A percentile compares a stretch with the other conserved stretches of the same genome.
phyloP scores from a whole-genome alignment of 1,140 invertebrate genomes.

The Notospermus geniculatus region DNA sequence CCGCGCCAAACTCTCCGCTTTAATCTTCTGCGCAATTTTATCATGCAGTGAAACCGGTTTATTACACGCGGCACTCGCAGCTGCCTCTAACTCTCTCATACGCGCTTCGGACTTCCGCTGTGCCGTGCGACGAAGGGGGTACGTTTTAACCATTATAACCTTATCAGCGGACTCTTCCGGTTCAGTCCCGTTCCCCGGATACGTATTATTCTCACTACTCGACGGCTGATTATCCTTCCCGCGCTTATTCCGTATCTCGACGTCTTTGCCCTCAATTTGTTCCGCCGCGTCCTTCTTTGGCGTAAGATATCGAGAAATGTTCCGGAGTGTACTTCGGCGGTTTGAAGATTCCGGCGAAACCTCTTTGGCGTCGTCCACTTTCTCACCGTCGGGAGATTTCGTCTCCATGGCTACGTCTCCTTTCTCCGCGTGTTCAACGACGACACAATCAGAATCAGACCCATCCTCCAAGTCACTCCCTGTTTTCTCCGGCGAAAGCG shows the following conservation, averaged over 20 bases:
- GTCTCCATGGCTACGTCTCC: too few relatives aligned
- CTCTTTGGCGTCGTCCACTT: too few relatives aligned
- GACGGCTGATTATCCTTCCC: neutral
- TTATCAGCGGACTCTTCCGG: neutral
- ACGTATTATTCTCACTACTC: neutral
- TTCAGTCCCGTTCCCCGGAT: neutral
- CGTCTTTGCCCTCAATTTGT: neutral
- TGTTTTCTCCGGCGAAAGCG: too few relatives aligned
- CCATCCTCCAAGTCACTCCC: too few relatives aligned
- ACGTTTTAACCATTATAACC: constrained; percentile 22
- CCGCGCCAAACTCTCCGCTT: constrained; percentile 46
- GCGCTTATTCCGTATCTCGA: neutral
- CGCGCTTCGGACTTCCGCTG: neutral
- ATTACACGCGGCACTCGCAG: neutral
- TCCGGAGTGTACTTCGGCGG: too few relatives aligned
- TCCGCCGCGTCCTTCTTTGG: neutral
- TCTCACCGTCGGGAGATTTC: too few relatives aligned
- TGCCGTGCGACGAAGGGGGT: constrained; percentile 25
- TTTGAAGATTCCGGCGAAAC: too few relatives aligned
- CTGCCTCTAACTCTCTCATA: constrained; percentile 1
- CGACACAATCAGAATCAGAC: too few relatives aligned
- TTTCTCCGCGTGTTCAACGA: too few relatives aligned
- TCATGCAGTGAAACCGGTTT: constrained; percentile 33
- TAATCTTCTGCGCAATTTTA: constrained; percentile 45
- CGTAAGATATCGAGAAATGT: too few relatives aligned